Evolutionary conservation across 2,888 invertebrate species (phyloP), one percentile per base, ranked within the genome.

Genomic region (Megamerina dolium): DNA sequence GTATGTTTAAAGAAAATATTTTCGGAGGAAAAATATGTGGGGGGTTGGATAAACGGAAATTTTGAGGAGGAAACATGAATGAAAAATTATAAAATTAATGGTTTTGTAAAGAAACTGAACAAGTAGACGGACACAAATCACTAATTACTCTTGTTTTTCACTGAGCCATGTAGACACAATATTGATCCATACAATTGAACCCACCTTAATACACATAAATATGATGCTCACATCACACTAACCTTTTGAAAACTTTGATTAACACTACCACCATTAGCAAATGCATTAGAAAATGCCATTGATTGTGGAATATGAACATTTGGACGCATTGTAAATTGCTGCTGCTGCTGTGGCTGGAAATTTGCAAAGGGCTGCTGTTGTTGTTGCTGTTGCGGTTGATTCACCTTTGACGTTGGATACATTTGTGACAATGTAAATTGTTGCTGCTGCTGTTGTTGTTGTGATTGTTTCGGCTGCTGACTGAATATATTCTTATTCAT

Each of bases 231-330:
- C n/a, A n/a, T n/a, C n/a, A n/a, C 33, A 60, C 57, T 58, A 57
- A 68, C 68, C 55, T 64, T 63, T 55, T 69, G 70, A 54, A 66
- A 65, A 48, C 67, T 66, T 54, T 65, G 57, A 49, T 62, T 68
- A 33, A 66, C 68, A 48, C 69, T 64, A 48, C 60, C 48, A 38
- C 52, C 46, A 43, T 41, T 45, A 45, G 37, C 46, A 46, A 55
- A 57, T 42, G 42, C 54, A 39, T 52, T 48, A 39, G 43, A 4
- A 33, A 36, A 37, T 20, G 37, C 14, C 43, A 45, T 39, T n/a
- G n/a, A n/a, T n/a, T n/a, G n/a, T n/a, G 40, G 26, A 4, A 39
- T 23, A 26, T 58, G 58, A 17, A 54, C 52, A 39, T 59, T 52
- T 14, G 57, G 56, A 43, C 61, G 61, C 57, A 58, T 53, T 6